Base-by-base conservation (phyloP, 2,888 invertebrate species). In the Orchesellides sinensis region DNA sequence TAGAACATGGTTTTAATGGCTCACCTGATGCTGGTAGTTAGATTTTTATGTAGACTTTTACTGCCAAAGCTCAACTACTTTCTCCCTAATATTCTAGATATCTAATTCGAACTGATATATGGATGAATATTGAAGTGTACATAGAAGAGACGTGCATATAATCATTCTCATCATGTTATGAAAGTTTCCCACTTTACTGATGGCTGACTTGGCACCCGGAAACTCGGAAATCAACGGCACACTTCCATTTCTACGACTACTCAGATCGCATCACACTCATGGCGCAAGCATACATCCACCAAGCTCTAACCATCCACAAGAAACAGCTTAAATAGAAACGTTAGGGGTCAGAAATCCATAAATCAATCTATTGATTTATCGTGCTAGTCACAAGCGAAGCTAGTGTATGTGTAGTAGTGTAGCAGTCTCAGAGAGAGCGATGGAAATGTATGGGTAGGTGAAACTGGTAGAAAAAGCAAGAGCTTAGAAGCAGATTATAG, bases 341-440 rank as follows among this genome's bases (percentile, higher is more conserved):
- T 83, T 75, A 82, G 85, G 83, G 85, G 84, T 84, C 84, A 83
- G 84, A 84, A 84, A 85, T 86, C 85, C 83, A 85, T 87, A 87
- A 87, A 87, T 87, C 87, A 87, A 86, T 87, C 85, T 85, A 87
- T 87, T 87, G 87, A 87, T 87, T 87, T 87, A 87, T 87, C 85
- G 82, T 78, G 77, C 77, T 83, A 81, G 79, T 77, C 68, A 77
- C 59, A 68, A 66, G 77, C 68, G 59, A 68, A 59, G 72, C 56
- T 54, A 40, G 52, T n/a, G 35, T 32, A 32, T 35, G 27, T 69
- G n/a, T 40, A 40, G 14, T 40, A 14, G 2, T 40, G 40, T n/a
- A n/a, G n/a, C n/a, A n/a, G n/a, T n/a, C n/a, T n/a, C n/a, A n/a
- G n/a, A n/a, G n/a, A n/a, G n/a, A n/a, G n/a, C n/a, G n/a, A n/a